A percentile compares a stretch with the other conserved stretches of the same genome.
phyloP scores from a whole-genome alignment of 1,140 invertebrate species.

The Zeugodacus cucurbitae region DNA sequence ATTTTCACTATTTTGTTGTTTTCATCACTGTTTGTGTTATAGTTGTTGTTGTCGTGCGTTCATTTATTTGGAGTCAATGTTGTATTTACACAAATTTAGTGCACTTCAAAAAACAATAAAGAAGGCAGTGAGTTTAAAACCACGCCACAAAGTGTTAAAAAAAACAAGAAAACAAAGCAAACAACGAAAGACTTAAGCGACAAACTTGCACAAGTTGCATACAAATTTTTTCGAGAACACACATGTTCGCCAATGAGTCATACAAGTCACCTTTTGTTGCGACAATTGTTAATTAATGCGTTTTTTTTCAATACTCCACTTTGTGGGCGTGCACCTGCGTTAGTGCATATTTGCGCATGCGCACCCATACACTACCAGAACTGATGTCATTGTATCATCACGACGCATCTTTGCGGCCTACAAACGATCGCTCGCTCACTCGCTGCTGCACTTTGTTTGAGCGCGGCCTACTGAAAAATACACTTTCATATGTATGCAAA shows the following conservation, averaged over 20 bases:
- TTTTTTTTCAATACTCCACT: background rate
- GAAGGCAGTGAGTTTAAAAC: background rate
- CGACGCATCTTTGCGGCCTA: conserved; percentile 6
- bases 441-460: background rate
- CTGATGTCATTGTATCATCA: background rate
- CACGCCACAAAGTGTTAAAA: background rate
- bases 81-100: conserved; percentile 5
- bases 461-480: background rate
- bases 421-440: background rate
- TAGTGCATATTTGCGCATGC: background rate
- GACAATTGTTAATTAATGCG: background rate
- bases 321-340: background rate
- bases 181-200: conserved; percentile 6
- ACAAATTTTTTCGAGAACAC: background rate
- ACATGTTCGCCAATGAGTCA: background rate
- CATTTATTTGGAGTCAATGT: background rate
- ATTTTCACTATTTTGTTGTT: background rate
- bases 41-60: background rate
- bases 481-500: background rate
- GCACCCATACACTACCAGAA: background rate
- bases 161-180: background rate
- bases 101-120: background rate
- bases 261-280: background rate
- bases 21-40: background rate
- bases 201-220: background rate